These are phyloP conservation scores for Lycocerus yunnanus DNA, from an alignment of 2,888 invertebrate genomes.

Conservation along the genomic window DNA sequence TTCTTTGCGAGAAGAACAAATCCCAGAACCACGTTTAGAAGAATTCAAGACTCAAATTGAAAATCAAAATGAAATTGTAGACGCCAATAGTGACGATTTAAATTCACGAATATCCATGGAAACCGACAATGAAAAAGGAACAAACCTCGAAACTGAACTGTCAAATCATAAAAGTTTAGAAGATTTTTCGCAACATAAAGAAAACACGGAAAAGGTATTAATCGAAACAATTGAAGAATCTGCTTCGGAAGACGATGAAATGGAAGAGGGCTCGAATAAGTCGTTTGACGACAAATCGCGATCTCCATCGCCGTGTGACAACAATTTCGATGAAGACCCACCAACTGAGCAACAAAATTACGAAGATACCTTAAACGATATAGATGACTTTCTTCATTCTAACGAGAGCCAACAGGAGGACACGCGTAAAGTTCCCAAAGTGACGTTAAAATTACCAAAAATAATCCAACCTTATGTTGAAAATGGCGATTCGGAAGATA, in stretches of 20 bases:
- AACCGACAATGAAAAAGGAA: slow-evolving; percentile 10
- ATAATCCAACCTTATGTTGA: slow-evolving; percentile 43
- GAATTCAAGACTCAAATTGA: not conserved
- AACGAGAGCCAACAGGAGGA: slow-evolving; percentile 36
- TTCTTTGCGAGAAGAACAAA: not conserved
- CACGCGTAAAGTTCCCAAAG: slow-evolving; percentile 65
- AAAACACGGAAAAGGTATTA: not conserved
- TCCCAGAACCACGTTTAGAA: slow-evolving; percentile 6
- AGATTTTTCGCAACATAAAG: not conserved
- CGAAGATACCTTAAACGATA: slow-evolving; percentile 26
- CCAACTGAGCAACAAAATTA: not conserved
- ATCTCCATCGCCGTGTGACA: slow-evolving; percentile 1
- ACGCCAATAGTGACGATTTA: slow-evolving; percentile 25
- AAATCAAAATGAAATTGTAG: not conserved
- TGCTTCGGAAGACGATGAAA: slow-evolving; percentile 7
- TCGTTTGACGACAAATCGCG: slow-evolving; percentile 1
- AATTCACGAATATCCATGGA: slow-evolving; percentile 9
- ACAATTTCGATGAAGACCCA: not conserved
- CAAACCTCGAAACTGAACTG: not conserved
- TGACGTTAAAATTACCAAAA: slow-evolving; percentile 65
- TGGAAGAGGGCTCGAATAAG: slow-evolving; percentile 1
- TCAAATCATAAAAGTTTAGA: slow-evolving; percentile 13
- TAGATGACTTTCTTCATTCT: slow-evolving; percentile 10
- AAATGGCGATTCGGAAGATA: slow-evolving; percentile 59
- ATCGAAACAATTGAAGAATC: slow-evolving; percentile 8